phyloP scores from a whole-genome alignment of 2,797 vertebrate species.

The Dendrocincla fuliginosa region DNA sequence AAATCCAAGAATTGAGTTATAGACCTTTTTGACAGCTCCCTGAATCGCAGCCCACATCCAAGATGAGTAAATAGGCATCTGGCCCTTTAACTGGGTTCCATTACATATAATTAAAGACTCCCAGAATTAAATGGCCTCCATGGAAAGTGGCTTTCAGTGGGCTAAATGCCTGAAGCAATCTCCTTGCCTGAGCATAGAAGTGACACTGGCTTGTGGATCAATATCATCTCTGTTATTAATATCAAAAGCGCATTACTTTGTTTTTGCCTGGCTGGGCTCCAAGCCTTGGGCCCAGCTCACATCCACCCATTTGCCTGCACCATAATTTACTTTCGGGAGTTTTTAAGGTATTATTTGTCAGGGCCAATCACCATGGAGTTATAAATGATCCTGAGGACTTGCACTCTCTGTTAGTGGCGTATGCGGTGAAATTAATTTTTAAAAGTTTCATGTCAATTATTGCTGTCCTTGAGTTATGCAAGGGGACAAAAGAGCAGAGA shows the following conservation, averaged over 20 bases:
- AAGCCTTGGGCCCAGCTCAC: conserved; percentile 77
- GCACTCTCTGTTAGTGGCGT: conserved; percentile 84
- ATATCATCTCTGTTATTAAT: conserved; percentile 99
- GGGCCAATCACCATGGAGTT: conserved; percentile 97
- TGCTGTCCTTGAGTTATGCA: conserved; percentile 94
- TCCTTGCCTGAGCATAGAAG: conserved; percentile 78
- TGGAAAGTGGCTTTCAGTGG: conserved; percentile 94
- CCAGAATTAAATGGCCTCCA: conserved; percentile 92
- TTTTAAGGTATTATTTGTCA: conserved; percentile 99
- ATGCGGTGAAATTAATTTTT: conserved; percentile 93
- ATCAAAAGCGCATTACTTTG: conserved; percentile 99
- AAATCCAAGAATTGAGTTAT: conserved; percentile 79
- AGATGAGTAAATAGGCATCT: conserved; percentile 71
- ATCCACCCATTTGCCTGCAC: conserved; percentile 90
- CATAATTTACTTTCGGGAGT: conserved; percentile 99
- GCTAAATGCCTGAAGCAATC: conserved; percentile 90
- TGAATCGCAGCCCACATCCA: conserved; percentile 76
- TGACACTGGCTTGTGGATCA: conserved; percentile 87
- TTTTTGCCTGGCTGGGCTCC: conserved; percentile 90
- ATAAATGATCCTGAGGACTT: conserved; percentile 93
- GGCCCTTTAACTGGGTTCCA: conserved; percentile 85
- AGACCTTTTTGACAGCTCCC: conserved; percentile 77
- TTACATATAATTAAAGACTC: conserved; percentile 97
- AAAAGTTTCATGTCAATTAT: conserved; percentile 95
- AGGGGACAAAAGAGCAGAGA: conserved; percentile 81